Evolutionary conservation across 2,888 invertebrate species (phyloP), one percentile per base, ranked within the genome.

Genomic region (Cryptus armator): DNA sequence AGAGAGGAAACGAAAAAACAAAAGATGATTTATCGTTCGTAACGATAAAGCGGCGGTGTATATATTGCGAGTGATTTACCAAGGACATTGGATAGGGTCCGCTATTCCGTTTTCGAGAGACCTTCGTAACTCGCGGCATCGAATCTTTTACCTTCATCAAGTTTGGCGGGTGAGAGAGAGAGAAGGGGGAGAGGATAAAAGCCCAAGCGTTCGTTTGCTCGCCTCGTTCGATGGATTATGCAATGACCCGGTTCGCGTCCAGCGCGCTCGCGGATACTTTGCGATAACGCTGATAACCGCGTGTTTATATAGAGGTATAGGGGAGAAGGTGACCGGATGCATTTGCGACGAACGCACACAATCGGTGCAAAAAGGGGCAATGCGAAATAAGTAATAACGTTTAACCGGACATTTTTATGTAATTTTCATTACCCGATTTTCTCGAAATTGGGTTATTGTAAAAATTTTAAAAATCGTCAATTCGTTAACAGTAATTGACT

Each of bases 101-200:
- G 59, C 44, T 19, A 44, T 43, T 72, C 24, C 14, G 29, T 24
- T 7, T 46, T 59, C n/a, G 9, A 2, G 72, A 72, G 46, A 74
- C 46, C 37, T 53, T 59, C 59, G 72, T 59, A 19, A 48, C 46
- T 74, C 29, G 44, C 46, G 62, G 29, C 62, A 46, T 10, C 59
- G 46, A 74, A 74, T 78, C 37, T 68, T 75, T 79, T 56, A 78
- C 59, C 68, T 62, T 62, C 51, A 12, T 67, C 24, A 19, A 56
- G 59, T 16, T 48, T 56, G 59, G 59, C 10, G 51, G 67, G 32
- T 66, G 29, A 70, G 14, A 43, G 77, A 4, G 67, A 80, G 84
- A 83, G 83, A 3, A 3, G 24, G 24, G 77, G 10, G 67, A 77
- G 84, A 84, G 83, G 87, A 87, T 79, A 70, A 37, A 81, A 79